Conservation (phyloP, 2,113 vertebrate genomes). For the Strix uralensis region DNA sequence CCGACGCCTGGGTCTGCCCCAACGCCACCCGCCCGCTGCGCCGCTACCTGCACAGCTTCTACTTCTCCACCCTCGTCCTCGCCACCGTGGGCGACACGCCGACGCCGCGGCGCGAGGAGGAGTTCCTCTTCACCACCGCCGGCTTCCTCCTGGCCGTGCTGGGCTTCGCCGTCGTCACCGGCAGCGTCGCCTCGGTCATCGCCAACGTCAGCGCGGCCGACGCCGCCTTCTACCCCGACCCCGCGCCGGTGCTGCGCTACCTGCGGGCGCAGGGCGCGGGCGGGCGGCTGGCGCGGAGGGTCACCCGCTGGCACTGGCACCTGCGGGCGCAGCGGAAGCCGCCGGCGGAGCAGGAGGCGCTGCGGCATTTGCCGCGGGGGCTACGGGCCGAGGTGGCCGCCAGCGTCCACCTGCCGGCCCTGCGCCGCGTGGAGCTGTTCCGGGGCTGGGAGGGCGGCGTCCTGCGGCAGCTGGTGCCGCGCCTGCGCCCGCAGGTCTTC, state of each 20-base stretch:
- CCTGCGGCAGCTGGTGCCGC: constrained; percentile 88
- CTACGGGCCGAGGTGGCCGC: constrained; percentile 84
- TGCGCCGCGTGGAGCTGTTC: constrained; percentile 86
- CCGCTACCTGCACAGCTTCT: constrained; percentile 92
- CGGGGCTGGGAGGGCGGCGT: constrained; percentile 86
- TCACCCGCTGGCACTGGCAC: constrained; percentile 88
- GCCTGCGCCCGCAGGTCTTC: constrained; percentile 88
- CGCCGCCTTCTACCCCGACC: constrained; percentile 83
- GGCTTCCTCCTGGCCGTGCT: constrained; percentile 90
- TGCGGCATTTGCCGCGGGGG: constrained; percentile 79
- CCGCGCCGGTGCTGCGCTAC: constrained; percentile 82
- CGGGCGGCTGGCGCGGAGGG: constrained; percentile 71
- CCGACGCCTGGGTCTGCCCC: constrained; percentile 88
- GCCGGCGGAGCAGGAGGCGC: constrained; percentile 81
- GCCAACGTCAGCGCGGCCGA: constrained; percentile 78
- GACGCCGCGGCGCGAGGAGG: constrained; percentile 73
- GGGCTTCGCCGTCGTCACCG: constrained; percentile 90
- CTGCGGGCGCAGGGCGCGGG: constrained; percentile 73
- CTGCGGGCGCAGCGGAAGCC: constrained; percentile 88
- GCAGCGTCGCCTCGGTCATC: constrained; percentile 85
- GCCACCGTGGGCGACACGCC: constrained; percentile 88
- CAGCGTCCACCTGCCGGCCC: not conserved
- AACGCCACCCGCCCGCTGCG: constrained; percentile 73
- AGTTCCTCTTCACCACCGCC: constrained; percentile 84
- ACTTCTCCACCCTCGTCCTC: constrained; percentile 88